Evolutionary conservation across 2,888 invertebrate genomes (phyloP).

Genomic region (Clusia tigrina): DNA sequence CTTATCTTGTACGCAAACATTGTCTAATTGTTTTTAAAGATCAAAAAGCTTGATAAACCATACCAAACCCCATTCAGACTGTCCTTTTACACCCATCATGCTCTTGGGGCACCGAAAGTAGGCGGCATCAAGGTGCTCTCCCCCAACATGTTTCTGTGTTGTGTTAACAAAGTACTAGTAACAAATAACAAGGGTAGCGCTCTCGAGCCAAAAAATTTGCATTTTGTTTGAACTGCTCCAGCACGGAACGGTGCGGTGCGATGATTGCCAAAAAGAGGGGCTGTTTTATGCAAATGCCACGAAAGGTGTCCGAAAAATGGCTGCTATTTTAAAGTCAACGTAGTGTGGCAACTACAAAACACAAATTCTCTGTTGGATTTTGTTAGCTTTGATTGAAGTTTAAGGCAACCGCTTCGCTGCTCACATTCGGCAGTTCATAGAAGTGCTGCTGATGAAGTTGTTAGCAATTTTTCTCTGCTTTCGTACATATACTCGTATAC

Average conservation of each 20-base stretch:
- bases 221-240: conserved; percentile 1
- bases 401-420: no score
- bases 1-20: neutral
- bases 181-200: neutral
- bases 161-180: conserved; percentile 4
- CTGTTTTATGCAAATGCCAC: neutral
- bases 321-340: neutral
- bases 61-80: neutral
- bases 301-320: neutral
- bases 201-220: conserved; percentile 1
- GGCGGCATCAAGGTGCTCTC: neutral
- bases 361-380: no score
- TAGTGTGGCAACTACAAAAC: no score
- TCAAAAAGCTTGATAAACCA: neutral
- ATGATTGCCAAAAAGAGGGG: neutral
- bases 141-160: neutral
- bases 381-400: neutral
- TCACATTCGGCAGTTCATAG: neutral
- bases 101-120: neutral
- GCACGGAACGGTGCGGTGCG: no score
- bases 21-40: neutral
- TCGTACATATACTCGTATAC: no score
- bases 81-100: neutral
- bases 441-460: neutral
- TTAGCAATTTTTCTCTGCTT: no score